phyloP scores from a whole-genome alignment of 1,140 invertebrate species.

The Drosophila insularis region DNA sequence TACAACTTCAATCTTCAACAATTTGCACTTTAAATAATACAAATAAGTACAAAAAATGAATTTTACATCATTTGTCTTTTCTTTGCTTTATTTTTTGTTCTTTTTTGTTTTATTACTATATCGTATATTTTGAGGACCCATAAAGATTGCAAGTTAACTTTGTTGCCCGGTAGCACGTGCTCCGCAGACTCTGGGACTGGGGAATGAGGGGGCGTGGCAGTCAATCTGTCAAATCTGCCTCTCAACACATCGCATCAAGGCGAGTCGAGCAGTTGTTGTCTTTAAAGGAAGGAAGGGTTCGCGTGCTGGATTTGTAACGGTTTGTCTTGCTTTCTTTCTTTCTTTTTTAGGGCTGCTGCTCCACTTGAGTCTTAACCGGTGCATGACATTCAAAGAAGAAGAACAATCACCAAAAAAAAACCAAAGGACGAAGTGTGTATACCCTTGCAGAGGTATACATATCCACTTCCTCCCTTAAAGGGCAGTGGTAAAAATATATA shows the following conservation, averaged over 20 bases:
- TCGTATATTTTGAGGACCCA: constrained; percentile 64
- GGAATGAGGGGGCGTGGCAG: constrained; percentile 63
- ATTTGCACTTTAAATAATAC: constrained; percentile 7
- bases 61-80: not conserved
- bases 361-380: not conserved
- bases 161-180: constrained; percentile 63
- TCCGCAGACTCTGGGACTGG: not conserved
- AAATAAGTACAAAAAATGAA: not conserved
- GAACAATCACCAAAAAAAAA: too few relatives aligned
- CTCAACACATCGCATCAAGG: constrained; percentile 36
- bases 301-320: not conserved
- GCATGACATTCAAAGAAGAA: constrained; percentile 1
- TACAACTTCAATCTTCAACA: not conserved
- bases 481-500: too few relatives aligned
- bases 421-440: constrained; percentile 15
- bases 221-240: constrained; percentile 71
- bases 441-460: too few relatives aligned
- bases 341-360: not conserved
- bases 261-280: constrained; percentile 29
- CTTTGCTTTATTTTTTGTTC: constrained; percentile 6
- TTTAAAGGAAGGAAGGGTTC: not conserved
- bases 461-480: too few relatives aligned
- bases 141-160: constrained; percentile 59
- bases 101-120: constrained; percentile 35
- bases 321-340: not conserved